Conservation (phyloP, 2,113 vertebrate species). For the zebrafish (Danio rerio) region GRCz12tu NC_133192.1:53703501-53704000, state of each 20-base stretch:
- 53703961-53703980: too few relatives aligned
- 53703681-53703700: slow-evolving; percentile 22
- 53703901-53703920: not conserved
- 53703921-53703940: not conserved
- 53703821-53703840: not conserved
- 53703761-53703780: slow-evolving; percentile 29
- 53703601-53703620: not conserved
- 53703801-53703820: slow-evolving; percentile 29
- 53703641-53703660: slow-evolving; percentile 43
- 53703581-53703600: slow-evolving; percentile 9
- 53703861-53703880: not conserved
- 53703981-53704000: too few relatives aligned
- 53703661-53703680: slow-evolving; percentile 9
- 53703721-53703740: slow-evolving; percentile 11
- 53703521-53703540: slow-evolving; percentile 47
- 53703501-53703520: slow-evolving; percentile 43
- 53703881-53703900: not conserved
- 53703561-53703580: slow-evolving; percentile 18
- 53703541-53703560: slow-evolving; percentile 18
- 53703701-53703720: slow-evolving; percentile 26
- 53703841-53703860: not conserved
- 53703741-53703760: not conserved
- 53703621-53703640: slow-evolving; percentile 19
- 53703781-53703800: slow-evolving; percentile 27
- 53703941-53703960: too few relatives aligned